Evolutionary conservation across 2,888 invertebrate genomes (phyloP).

Genomic region (Osedax frankpressi): DNA sequence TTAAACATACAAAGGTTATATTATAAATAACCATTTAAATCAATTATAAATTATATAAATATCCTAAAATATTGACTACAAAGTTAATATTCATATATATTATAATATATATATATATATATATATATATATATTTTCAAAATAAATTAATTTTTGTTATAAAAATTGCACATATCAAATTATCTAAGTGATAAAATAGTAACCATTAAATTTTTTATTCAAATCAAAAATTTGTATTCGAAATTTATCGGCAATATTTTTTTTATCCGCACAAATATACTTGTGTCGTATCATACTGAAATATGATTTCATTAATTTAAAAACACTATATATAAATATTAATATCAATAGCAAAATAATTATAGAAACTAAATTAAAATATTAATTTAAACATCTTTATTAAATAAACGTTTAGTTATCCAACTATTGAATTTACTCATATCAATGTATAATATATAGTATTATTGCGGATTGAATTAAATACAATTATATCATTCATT

Average conservation of each 20-base stretch:
- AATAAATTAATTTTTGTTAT: background rate
- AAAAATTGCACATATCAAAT: background rate
- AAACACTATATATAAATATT: background rate
- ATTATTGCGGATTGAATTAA: too few relatives aligned
- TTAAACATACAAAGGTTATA: too few relatives aligned
- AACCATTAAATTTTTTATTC: background rate
- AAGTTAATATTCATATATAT: too few relatives aligned
- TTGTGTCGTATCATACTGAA: background rate
- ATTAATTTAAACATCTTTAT: too few relatives aligned
- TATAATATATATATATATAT: background rate
- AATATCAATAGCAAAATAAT: background rate
- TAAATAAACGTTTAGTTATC: too few relatives aligned
- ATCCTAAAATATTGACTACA: too few relatives aligned
- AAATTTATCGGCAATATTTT: background rate
- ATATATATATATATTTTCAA: background rate
- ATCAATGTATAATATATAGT: too few relatives aligned
- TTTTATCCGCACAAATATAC: background rate
- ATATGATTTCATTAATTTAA: background rate
- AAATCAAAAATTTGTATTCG: background rate
- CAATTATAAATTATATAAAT: too few relatives aligned
- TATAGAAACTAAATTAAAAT: too few relatives aligned
- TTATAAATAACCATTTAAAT: too few relatives aligned
- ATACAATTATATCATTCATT: too few relatives aligned
- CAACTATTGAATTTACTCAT: too few relatives aligned
- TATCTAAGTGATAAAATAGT: background rate